These are phyloP conservation scores for Vulpes ferrilata DNA, from an alignment of 2,113 vertebrate species.

Conservation along the genomic window DNA sequence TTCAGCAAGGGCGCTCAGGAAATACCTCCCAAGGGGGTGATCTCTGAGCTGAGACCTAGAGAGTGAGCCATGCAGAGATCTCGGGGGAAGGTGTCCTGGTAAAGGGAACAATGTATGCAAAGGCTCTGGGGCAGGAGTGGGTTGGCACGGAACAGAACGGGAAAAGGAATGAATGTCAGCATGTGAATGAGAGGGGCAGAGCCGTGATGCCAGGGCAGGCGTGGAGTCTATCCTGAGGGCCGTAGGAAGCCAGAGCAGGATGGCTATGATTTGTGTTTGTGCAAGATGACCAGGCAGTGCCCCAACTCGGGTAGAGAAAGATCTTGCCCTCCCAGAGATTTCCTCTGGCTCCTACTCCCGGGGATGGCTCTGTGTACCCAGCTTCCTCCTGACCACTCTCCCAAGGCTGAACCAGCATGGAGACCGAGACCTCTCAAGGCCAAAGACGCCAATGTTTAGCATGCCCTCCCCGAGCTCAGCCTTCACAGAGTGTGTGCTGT, in stretches of 20 bases:
- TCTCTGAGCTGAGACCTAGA: not conserved
- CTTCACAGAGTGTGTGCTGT: not conserved
- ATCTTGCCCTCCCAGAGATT: not conserved
- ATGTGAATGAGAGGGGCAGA: not conserved
- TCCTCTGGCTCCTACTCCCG: fast-evolving
- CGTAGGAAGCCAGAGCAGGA: not conserved
- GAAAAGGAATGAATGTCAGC: fast-evolving
- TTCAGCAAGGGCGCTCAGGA: not conserved
- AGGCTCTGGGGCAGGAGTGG: not conserved
- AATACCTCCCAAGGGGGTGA: not conserved
- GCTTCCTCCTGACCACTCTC: not conserved
- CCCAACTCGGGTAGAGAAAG: not conserved
- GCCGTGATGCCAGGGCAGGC: not conserved
- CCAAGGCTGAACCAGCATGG: not conserved
- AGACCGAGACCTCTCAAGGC: not conserved
- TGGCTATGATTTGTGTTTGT: not conserved
- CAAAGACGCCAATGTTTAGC: fast-evolving
- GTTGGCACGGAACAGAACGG: fast-evolving
- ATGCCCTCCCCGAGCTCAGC: not conserved
- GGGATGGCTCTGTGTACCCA: not conserved
- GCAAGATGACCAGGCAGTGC: too few species aligned
- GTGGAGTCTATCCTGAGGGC: not conserved
- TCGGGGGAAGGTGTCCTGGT: not conserved
- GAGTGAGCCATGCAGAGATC: not conserved
- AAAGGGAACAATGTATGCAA: not conserved